Evolutionary conservation across 1,140 invertebrate genomes (phyloP), one percentile per base, ranked within the genome.

Genomic region (Drosophila micromelanica): DNA sequence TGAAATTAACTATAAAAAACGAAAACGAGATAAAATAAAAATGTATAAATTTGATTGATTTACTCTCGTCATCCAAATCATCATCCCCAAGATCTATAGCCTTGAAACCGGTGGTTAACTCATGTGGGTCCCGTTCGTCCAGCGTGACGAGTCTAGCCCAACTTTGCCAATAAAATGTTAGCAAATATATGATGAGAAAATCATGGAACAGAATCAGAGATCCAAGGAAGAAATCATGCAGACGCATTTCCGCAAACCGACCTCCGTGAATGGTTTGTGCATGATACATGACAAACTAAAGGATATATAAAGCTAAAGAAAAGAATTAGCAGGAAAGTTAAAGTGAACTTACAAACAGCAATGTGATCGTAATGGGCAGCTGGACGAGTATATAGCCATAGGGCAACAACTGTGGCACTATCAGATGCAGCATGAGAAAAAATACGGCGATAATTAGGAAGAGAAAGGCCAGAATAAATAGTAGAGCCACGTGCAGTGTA

Each of bases 161-260:
- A 6, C 64, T 11, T 54, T 84, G 80, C 75, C 80, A 84, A 30
- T 54, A 90, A 23, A 81, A 76, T 2, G 85, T 69, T 27, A 90
- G 17, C 9, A 64, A 63, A 32, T 60, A 80, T 0, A 81, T 64
- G 12, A 71, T 43, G 0, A 78, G 42, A 32, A 90, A 81, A 49
- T 90, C 78, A 32, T 90, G 74, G 13, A 76, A 90, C 5, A 90
- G 32, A 0, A 90, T 55, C 13, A 90, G 45, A 0, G 80, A 68
- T 11, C 71, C 80, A 56, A 90, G 55, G 3, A 80, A 37, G 46
- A n/a, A 73, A 38, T 90, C 78, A 46, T 74, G 51, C 5, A 65
- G 17, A 17, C 59, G 73, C 80, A 90, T 90, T 40, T 81, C 71
- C 15, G 76, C 75, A 42, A 69, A 70, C 1, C 85, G 80, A 40